Conservation (phyloP, 2,797 vertebrate genomes). For the Onychomys leucogaster region DNA sequence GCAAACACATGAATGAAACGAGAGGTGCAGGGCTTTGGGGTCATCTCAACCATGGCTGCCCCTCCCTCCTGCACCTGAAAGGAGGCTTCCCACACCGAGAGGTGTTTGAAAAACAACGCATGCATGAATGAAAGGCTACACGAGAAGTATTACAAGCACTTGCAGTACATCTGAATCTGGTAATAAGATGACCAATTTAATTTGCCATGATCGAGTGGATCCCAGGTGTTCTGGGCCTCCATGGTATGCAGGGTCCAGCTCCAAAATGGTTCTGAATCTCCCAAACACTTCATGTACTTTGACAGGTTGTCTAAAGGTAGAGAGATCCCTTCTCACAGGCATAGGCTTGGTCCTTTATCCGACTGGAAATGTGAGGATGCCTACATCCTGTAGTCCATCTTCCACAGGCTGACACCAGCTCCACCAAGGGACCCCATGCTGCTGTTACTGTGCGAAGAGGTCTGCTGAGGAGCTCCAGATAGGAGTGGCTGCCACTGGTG, state of each 20-base stretch:
- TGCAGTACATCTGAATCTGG: constrained; percentile 33
- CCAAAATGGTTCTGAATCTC: not conserved
- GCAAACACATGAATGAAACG: not conserved
- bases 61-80: not conserved
- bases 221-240: not conserved
- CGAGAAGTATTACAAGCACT: constrained; percentile 26
- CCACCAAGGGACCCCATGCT: accelerated
- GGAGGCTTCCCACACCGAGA: not conserved
- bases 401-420: not conserved
- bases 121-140: not conserved
- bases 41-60: no score
- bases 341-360: not conserved
- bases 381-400: not conserved
- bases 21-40: not conserved
- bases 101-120: not conserved
- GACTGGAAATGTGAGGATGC: not conserved
- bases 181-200: constrained; percentile 7
- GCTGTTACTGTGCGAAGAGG: not conserved
- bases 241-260: not conserved
- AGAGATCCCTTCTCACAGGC: not conserved
- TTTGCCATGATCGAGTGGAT: not conserved
- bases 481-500: not conserved
- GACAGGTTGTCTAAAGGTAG: not conserved
- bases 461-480: not conserved
- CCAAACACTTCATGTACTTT: not conserved